phyloP scores from a whole-genome alignment of 2,113 vertebrate genomes.

The Neoarius graeffei region DNA sequence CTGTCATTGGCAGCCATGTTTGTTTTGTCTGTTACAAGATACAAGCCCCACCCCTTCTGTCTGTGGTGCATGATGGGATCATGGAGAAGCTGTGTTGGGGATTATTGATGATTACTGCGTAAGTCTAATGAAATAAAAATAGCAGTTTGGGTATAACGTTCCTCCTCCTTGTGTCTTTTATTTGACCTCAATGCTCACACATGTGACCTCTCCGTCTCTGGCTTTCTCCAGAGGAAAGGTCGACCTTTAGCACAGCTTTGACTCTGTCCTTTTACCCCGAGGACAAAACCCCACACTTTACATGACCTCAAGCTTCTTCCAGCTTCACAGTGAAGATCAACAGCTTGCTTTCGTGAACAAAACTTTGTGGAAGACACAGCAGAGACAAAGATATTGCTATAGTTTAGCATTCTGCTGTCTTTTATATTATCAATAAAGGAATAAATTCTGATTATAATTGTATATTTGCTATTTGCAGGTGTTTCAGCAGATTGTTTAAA shows the following conservation, averaged over 20 bases:
- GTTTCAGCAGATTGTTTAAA: background rate
- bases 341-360: background rate
- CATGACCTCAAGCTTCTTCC: slow-evolving; percentile 27
- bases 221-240: slow-evolving; percentile 29
- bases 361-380: background rate
- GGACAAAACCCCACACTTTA: slow-evolving; percentile 32
- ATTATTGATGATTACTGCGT: background rate
- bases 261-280: slow-evolving; percentile 31
- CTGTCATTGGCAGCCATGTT: background rate
- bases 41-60: background rate
- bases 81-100: background rate
- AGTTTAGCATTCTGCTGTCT: background rate
- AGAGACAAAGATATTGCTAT: background rate
- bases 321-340: background rate
- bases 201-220: background rate
- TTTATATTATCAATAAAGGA: background rate
- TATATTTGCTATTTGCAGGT: too few species aligned
- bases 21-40: background rate
- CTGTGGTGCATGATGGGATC: background rate
- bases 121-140: slow-evolving; percentile 28
- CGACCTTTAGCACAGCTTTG: slow-evolving; percentile 44
- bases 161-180: slow-evolving; percentile 30
- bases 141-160: background rate
- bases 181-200: slow-evolving; percentile 17
- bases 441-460: background rate